phyloP scores from a whole-genome alignment of 64 coral and sea anemone genomes.

The Orbicella faveolata region DNA sequence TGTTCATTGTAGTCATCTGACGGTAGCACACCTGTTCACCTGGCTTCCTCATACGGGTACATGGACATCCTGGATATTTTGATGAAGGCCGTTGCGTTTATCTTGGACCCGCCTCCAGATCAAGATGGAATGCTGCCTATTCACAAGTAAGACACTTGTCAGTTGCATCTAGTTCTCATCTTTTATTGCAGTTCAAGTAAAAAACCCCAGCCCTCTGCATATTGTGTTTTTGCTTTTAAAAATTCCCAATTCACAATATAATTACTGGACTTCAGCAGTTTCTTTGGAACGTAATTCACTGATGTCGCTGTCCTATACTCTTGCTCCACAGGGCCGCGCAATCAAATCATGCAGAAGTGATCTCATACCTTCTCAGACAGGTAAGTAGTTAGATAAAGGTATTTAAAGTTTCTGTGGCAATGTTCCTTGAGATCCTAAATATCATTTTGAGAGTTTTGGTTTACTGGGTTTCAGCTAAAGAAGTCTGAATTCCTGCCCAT shows the following conservation, averaged over 20 bases:
- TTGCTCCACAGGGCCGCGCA: slow-evolving; percentile 72
- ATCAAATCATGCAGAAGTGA: slow-evolving; percentile 75
- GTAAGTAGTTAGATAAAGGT: background rate
- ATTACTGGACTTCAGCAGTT: background rate
- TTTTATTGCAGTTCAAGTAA: no score
- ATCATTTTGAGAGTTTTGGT: no score
- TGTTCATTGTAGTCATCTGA: slow-evolving; percentile 59
- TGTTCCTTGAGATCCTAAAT: no score
- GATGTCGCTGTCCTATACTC: background rate
- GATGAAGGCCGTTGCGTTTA: slow-evolving; percentile 83
- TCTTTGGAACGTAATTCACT: background rate
- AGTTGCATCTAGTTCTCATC: no score
- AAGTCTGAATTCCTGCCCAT: no score
- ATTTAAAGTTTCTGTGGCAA: no score
- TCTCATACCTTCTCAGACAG: slow-evolving; percentile 84
- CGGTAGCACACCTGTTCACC: slow-evolving; percentile 77
- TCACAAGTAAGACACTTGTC: slow-evolving; percentile 51
- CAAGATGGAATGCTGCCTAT: slow-evolving; percentile 89
- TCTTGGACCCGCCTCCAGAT: slow-evolving; percentile 73
- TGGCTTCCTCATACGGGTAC: slow-evolving; percentile 92
- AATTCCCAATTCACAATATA: no score
- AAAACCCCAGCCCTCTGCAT: no score
- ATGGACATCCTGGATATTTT: slow-evolving; percentile 94
- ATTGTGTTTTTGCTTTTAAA: no score
- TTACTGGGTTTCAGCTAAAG: no score